Conservation (phyloP, 2,888 invertebrate species). For the Pristionchus mayeri region DNA sequence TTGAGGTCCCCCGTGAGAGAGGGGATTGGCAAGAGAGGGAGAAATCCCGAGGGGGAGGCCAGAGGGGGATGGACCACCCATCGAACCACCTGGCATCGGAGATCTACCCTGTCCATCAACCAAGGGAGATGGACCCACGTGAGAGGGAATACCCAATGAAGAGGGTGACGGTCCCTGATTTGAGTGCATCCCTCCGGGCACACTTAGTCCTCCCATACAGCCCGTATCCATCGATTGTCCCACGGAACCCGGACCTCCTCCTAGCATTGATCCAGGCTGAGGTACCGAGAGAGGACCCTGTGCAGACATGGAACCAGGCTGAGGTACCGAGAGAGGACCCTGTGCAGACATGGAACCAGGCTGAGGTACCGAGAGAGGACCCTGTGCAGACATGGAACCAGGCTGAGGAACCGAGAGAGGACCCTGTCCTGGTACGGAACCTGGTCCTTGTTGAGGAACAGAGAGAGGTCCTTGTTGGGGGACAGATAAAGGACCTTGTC, state of each 20-base stretch:
- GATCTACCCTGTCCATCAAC: background rate
- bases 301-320: background rate
- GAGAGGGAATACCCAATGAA: background rate
- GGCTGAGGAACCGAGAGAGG: background rate
- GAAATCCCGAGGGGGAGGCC: background rate
- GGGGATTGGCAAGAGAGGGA: background rate
- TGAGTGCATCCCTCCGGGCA: background rate
- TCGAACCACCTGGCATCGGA: background rate
- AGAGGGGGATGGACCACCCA: background rate
- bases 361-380: background rate
- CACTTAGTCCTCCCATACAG: background rate
- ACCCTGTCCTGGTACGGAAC: background rate
- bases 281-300: background rate
- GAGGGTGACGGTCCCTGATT: background rate
- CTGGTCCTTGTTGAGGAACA: background rate
- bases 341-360: background rate
- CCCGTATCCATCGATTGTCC: background rate
- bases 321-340: background rate
- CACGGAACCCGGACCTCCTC: background rate
- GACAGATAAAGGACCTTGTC: background rate
- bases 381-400: background rate
- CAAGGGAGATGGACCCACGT: background rate
- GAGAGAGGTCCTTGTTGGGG: background rate
- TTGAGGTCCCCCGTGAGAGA: conserved; percentile 21
- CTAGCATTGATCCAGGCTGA: background rate